phyloP scores from a whole-genome alignment of 2,797 vertebrate species.

The Tauraco hartlaubi region DNA sequence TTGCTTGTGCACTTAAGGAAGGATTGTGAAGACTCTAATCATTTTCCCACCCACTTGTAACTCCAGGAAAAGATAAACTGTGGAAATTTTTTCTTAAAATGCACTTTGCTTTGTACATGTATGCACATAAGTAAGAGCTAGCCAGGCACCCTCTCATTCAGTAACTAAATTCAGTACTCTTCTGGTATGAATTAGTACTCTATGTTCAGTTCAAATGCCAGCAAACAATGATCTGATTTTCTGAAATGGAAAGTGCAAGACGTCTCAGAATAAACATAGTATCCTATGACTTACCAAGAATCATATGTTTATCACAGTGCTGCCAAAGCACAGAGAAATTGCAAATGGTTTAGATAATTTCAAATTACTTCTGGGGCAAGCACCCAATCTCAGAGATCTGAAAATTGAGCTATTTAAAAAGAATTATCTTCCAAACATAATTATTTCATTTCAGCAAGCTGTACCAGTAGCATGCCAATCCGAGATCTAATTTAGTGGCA shows the following conservation, averaged over 20 bases:
- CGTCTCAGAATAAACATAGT: conserved; percentile 59
- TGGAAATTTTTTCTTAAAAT: neutral
- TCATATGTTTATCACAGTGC: conserved; percentile 48
- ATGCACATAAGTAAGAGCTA: neutral
- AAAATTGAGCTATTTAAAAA: conserved; percentile 43
- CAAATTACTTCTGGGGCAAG: conserved; percentile 52
- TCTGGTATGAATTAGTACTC: neutral
- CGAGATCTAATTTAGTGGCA: conserved; percentile 56
- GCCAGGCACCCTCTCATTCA: neutral
- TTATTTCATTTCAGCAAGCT: conserved; percentile 1
- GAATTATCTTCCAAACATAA: neutral
- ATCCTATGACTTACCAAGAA: conserved; percentile 49
- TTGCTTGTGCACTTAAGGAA: neutral
- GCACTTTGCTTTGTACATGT: neutral
- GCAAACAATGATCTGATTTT: conserved; percentile 43
- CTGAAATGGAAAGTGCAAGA: conserved; percentile 49
- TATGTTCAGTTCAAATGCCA: conserved; percentile 15
- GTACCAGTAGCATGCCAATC: neutral
- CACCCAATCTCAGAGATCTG: conserved; percentile 55
- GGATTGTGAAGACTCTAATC: neutral
- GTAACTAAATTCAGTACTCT: neutral
- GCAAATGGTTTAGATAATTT: conserved; percentile 59
- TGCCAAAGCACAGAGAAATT: conserved; percentile 45
- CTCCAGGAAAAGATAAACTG: neutral
- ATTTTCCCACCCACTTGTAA: neutral